phyloP scores from a whole-genome alignment of 2,888 invertebrate genomes.

The Biston stratarius region DNA sequence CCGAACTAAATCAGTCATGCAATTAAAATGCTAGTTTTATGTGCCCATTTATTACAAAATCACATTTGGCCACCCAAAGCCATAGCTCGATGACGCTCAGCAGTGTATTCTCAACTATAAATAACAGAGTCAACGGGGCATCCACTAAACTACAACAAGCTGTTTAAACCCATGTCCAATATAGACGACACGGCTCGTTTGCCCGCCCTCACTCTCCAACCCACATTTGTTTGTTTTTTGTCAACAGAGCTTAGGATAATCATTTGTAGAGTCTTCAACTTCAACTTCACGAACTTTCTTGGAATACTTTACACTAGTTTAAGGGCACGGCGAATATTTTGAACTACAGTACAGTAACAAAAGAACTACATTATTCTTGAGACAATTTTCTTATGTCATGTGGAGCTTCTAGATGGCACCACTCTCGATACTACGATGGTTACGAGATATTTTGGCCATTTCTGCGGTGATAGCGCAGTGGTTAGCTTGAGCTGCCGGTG shows the following conservation, averaged over 20 bases:
- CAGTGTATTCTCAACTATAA: constrained; percentile 62
- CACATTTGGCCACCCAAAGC: constrained; percentile 27
- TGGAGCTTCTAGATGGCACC: too few species aligned
- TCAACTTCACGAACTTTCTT: constrained; percentile 26
- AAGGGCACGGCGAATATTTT: too few species aligned
- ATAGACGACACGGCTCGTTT: constrained; percentile 62
- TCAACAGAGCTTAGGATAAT: constrained; percentile 33
- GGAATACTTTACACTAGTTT: constrained; percentile 13
- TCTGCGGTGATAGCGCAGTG: too few species aligned
- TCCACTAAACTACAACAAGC: constrained; percentile 63
- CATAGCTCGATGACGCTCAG: constrained; percentile 48
- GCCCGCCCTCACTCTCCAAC: constrained; percentile 44
- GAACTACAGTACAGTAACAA: not conserved
- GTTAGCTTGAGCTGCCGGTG: too few species aligned
- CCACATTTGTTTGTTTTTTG: constrained; percentile 44
- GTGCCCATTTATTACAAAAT: constrained; percentile 19
- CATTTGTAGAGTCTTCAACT: constrained; percentile 26
- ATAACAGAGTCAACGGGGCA: constrained; percentile 68
- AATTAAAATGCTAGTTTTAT: constrained; percentile 13
- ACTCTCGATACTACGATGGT: too few species aligned
- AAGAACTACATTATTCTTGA: not conserved
- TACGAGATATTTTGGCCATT: too few species aligned
- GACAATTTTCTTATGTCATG: too few species aligned
- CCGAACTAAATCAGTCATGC: not conserved
- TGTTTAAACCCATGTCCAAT: constrained; percentile 55